Percentiles rank a stretch among this genome's conserved stretches.
phyloP scores from a whole-genome alignment of 2,888 invertebrate species.

The Eupithecia dodoneata region DNA sequence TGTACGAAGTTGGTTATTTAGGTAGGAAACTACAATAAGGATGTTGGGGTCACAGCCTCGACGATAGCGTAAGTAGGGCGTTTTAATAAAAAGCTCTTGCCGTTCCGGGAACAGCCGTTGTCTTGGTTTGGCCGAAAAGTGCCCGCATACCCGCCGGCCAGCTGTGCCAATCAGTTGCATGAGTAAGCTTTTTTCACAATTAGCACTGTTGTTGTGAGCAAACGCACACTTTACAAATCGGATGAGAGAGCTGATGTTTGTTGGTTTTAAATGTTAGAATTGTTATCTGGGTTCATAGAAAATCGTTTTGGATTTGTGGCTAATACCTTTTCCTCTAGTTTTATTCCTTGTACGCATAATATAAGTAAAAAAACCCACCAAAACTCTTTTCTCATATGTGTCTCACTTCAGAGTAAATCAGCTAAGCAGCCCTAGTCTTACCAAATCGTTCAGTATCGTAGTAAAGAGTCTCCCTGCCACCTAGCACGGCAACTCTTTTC shows the following conservation, averaged over 20 bases:
- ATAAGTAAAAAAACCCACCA: no score
- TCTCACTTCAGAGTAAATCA: background rate
- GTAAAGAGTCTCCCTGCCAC: constrained; percentile 89
- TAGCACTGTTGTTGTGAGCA: background rate
- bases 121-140: background rate
- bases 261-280: background rate
- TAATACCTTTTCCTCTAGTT: background rate
- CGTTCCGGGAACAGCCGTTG: background rate
- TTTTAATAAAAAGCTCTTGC: background rate
- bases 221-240: background rate
- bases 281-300: background rate
- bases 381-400: background rate
- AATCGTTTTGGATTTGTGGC: background rate
- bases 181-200: background rate
- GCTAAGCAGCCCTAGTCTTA: constrained; percentile 47
- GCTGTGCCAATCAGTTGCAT: constrained; percentile 2
- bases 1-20: background rate
- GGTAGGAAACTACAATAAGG: background rate
- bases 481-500: constrained; percentile 86
- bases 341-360: no score
- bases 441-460: constrained; percentile 91
- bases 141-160: background rate
- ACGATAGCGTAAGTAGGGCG: background rate
- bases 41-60: background rate
- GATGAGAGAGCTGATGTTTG: background rate